Conservation (phyloP, 2,113 vertebrate genomes). For the Catharus minimus region DNA sequence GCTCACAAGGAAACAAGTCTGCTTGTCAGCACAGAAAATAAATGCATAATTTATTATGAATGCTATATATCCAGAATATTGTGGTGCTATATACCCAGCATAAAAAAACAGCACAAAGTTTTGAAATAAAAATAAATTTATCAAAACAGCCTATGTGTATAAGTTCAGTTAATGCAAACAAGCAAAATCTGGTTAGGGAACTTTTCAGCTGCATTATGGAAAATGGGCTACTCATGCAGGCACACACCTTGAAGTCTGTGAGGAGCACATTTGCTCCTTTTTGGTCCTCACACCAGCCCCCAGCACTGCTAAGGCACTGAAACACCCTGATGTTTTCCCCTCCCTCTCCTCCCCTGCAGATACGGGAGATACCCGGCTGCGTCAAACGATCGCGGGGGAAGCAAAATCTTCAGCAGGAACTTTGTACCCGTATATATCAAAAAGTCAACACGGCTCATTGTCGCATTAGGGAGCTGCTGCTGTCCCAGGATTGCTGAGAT, state of each 20-base stretch:
- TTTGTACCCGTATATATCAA: background rate
- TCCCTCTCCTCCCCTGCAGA: background rate
- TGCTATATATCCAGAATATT: no score
- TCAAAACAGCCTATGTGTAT: background rate
- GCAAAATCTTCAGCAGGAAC: background rate
- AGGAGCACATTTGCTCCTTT: background rate
- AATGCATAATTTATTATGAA: background rate
- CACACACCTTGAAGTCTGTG: background rate
- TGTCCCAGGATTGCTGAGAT: constrained; percentile 34
- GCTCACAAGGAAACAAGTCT: background rate
- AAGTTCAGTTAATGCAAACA: background rate
- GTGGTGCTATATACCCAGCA: background rate
- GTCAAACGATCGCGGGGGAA: background rate
- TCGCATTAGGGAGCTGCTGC: constrained; percentile 11
- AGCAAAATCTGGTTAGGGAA: background rate
- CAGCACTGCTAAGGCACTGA: background rate
- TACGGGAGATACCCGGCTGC: background rate
- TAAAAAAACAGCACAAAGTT: background rate
- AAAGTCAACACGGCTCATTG: constrained; percentile 36
- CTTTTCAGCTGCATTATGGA: background rate
- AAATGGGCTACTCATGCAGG: background rate
- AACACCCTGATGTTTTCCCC: background rate
- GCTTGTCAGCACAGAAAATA: background rate
- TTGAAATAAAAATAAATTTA: background rate
- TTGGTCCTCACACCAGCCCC: background rate